These are phyloP conservation scores for Phoxinus dragarum DNA, from an alignment of 2,797 vertebrate species.

Conservation along the genomic window DNA sequence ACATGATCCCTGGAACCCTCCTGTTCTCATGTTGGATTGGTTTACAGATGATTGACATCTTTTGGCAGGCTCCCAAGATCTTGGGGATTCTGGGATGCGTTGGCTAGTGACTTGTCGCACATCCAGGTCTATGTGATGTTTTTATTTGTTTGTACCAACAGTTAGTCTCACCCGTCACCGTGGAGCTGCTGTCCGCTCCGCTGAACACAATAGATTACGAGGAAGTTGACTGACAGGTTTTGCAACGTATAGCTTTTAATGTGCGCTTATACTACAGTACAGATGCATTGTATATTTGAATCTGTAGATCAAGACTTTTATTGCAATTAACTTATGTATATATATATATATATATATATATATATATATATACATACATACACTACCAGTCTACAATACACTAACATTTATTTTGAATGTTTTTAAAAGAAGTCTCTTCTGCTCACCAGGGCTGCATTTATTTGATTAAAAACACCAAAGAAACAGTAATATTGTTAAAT, in stretches of 20 bases:
- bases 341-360: no score
- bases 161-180: conserved; percentile 4
- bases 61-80: conserved; percentile 79
- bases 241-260: not conserved
- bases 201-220: not conserved
- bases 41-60: conserved; percentile 86
- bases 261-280: not conserved
- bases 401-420: no score
- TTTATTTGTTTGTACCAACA: not conserved
- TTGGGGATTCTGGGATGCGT: conserved; percentile 73
- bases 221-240: not conserved
- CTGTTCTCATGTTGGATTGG: conserved; percentile 79
- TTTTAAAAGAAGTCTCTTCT: no score
- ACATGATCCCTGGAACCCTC: conserved; percentile 82
- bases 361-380: no score
- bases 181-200: not conserved
- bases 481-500: no score
- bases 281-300: not conserved
- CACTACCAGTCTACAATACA: no score
- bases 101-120: conserved; percentile 62
- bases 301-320: not conserved
- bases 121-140: conserved; percentile 17
- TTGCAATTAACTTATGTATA: not conserved
- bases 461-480: no score
- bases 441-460: no score